phyloP scores from a whole-genome alignment of 2,797 vertebrate species.

The Pelobates cultripes region DNA sequence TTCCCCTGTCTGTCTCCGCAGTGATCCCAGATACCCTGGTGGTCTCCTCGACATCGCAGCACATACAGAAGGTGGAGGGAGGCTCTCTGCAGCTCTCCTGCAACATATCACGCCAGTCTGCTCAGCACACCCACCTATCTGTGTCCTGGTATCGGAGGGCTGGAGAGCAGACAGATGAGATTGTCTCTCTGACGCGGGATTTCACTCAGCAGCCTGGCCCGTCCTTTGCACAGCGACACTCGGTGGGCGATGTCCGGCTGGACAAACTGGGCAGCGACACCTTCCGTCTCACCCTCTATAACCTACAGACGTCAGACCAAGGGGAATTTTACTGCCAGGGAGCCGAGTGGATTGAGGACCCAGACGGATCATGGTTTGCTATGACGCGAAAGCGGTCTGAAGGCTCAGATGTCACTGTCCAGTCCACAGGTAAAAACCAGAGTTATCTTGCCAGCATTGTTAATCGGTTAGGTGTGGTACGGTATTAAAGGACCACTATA shows the following conservation, averaged over 20 bases:
- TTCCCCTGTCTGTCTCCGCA: conserved; percentile 63
- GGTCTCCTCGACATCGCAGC: conserved; percentile 80
- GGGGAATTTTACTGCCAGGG: conserved; percentile 95
- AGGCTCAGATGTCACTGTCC: conserved; percentile 84
- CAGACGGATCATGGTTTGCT: conserved; percentile 88
- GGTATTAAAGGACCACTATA: no score
- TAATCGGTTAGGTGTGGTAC: no score
- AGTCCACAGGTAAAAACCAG: conserved; percentile 84
- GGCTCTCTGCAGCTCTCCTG: conserved; percentile 90
- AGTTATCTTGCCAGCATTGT: no score
- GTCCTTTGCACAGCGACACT: conserved; percentile 85
- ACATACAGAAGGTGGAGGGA: conserved; percentile 89
- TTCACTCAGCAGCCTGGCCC: conserved; percentile 86
- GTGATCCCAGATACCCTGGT: conserved; percentile 91
- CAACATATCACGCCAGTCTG: conserved; percentile 83
- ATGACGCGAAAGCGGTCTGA: conserved; percentile 94
- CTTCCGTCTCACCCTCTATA: conserved; percentile 90
- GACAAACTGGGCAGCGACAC: conserved; percentile 88
- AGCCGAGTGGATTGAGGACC: conserved; percentile 93
- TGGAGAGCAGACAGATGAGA: conserved; percentile 77
- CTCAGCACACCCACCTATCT: conserved; percentile 91
- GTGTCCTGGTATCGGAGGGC: conserved; percentile 89
- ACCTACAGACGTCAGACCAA: conserved; percentile 90
- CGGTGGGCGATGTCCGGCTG: conserved; percentile 86
- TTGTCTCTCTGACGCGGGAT: conserved; percentile 89